Percentiles rank a stretch among this genome's conserved stretches.
These are phyloP conservation scores for Mustela nigripes DNA, from an alignment of 2,113 vertebrate genomes.

Conservation along the genomic window DNA sequence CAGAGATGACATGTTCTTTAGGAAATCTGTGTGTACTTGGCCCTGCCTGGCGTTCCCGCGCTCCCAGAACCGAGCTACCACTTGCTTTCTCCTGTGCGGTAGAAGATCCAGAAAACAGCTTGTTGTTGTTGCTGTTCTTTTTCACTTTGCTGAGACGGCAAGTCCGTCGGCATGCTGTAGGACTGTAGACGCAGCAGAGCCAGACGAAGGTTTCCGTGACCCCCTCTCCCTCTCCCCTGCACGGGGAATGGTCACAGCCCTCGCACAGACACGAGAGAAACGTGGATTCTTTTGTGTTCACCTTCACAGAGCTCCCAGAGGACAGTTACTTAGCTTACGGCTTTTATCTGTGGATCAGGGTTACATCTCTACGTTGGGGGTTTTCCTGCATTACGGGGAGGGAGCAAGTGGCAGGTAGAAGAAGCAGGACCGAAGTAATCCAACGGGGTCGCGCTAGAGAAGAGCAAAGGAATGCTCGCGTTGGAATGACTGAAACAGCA, in stretches of 20 bases:
- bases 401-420: neutral
- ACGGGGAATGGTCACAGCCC: neutral
- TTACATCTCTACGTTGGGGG: neutral
- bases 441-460: neutral
- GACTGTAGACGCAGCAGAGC: neutral
- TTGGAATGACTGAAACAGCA: neutral
- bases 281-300: constrained; percentile 43
- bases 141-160: constrained; percentile 47
- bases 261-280: neutral
- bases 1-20: constrained; percentile 19
- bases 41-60: constrained; percentile 64
- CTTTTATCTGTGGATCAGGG: constrained; percentile 43
- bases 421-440: neutral
- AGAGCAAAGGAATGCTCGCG: neutral
- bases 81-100: constrained; percentile 72
- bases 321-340: neutral
- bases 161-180: neutral
- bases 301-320: constrained; percentile 17
- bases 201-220: neutral
- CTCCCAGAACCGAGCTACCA: constrained; percentile 62
- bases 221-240: neutral
- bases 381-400: neutral
- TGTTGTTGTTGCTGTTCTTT: neutral
- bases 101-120: constrained; percentile 70
- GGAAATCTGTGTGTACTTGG: constrained; percentile 48